Percentiles rank a stretch among this genome's conserved stretches.
Conservation (phyloP, 2,797 vertebrate species). For the Ctenopoma kingsleyae region DNA sequence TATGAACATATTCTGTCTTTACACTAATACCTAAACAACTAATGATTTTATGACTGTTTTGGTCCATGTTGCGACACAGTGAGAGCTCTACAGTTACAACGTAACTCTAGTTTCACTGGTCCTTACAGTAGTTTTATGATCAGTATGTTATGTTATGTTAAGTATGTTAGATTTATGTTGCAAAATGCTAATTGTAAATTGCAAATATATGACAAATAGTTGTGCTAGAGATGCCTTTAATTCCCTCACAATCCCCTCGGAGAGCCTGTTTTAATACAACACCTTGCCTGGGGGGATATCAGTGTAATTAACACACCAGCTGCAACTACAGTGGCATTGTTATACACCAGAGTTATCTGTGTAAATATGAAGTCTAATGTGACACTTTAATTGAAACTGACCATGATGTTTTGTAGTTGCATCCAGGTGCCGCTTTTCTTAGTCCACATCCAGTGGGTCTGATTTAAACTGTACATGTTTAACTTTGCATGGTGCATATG, state of each 20-base stretch:
- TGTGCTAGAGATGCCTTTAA: constrained; percentile 35
- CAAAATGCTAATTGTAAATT: not conserved
- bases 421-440: not conserved
- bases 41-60: no score
- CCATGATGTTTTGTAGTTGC: not conserved
- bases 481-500: not conserved
- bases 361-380: constrained; percentile 27
- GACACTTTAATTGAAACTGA: constrained; percentile 17
- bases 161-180: no score
- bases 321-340: constrained; percentile 37
- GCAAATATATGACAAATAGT: constrained; percentile 23
- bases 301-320: constrained; percentile 60
- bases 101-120: no score
- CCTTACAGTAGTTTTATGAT: no score
- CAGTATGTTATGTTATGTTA: no score
- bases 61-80: no score
- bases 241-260: constrained; percentile 30
- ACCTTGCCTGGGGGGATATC: constrained; percentile 47
- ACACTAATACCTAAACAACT: no score
- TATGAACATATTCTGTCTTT: no score
- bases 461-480: not conserved
- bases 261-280: constrained; percentile 40
- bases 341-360: constrained; percentile 32
- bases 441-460: no score
- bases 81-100: no score